Base-by-base conservation (phyloP, 2,888 invertebrate species). In the Phlogophora meticulosa region DNA sequence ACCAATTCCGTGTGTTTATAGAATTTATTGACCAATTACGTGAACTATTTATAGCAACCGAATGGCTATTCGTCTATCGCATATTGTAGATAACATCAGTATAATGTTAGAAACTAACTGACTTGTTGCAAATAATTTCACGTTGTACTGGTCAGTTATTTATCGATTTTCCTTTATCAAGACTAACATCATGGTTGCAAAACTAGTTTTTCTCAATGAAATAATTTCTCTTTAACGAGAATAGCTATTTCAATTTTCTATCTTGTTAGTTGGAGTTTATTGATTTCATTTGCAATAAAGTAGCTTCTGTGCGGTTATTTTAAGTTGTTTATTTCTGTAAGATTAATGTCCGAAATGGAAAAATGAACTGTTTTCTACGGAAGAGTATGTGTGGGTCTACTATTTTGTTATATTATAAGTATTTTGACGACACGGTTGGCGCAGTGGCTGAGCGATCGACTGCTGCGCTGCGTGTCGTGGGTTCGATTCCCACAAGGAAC, bases 21-120 rank as follows among this genome's bases (percentile, higher is more conserved):
- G 46, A 74, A 76, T 82, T 76, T 72, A 76, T 69, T 53, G 55
- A 68, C 66, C 73, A 74, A 78, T 82, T 74, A 82, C 51, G 71
- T 80, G 58, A 67, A 65, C 62, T 71, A 68, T 78, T 76, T 67
- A 71, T 66, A 71, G 70, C 56, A 70, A 61, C 52, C 17, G 51
- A 69, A 55, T 64, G 56, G 52, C 62, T 65, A 80, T 80, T 65
- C 46, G 42, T 78, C 72, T 68, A 56, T 64, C 28, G 58, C 61
- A 53, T 48, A 68, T 63, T 36, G 22, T 45, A 52, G 68, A 76
- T 78, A 68, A 49, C 53, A 80, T 67, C 67, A 24, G 42, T 22
- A 60, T 65, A 55, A 60, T 56, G 32, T 63, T 48, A 57, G 69
- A 66, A 59, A 58, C 61, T 57, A 57, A 60, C 63, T 60, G 20